Percentiles rank a stretch among this genome's conserved stretches.
phyloP scores from a whole-genome alignment of 2,797 vertebrate species.

The Alca torda region DNA sequence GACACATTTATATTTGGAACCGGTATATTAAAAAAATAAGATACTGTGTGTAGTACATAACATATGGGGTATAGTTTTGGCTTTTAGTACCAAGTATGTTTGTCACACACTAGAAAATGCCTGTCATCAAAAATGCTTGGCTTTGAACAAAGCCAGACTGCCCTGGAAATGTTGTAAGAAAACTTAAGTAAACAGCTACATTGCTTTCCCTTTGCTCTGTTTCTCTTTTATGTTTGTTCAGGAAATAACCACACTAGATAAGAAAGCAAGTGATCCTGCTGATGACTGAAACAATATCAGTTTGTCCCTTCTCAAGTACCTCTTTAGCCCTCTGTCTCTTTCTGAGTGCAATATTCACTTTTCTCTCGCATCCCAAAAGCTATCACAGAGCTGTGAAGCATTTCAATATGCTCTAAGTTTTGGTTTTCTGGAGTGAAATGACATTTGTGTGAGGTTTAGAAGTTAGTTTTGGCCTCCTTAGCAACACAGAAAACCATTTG shows the following conservation, averaged over 20 bases:
- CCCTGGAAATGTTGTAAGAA: neutral
- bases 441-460: neutral
- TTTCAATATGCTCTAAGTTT: neutral
- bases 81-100: neutral
- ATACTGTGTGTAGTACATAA: rapidly evolving
- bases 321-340: neutral
- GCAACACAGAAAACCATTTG: neutral
- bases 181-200: neutral
- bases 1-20: neutral
- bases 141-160: neutral
- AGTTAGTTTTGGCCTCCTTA: neutral
- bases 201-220: neutral
- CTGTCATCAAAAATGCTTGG: neutral
- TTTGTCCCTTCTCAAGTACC: neutral
- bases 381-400: neutral
- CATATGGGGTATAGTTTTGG: neutral
- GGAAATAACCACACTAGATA: neutral
- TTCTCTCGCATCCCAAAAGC: neutral
- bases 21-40: neutral
- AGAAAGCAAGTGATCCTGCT: neutral
- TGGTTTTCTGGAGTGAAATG: neutral
- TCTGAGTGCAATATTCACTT: neutral
- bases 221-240: neutral
- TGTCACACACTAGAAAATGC: neutral
- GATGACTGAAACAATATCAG: neutral